Evolutionary conservation across 1,140 invertebrate genomes (phyloP).

Genomic region (Drosophila orosa): DNA sequence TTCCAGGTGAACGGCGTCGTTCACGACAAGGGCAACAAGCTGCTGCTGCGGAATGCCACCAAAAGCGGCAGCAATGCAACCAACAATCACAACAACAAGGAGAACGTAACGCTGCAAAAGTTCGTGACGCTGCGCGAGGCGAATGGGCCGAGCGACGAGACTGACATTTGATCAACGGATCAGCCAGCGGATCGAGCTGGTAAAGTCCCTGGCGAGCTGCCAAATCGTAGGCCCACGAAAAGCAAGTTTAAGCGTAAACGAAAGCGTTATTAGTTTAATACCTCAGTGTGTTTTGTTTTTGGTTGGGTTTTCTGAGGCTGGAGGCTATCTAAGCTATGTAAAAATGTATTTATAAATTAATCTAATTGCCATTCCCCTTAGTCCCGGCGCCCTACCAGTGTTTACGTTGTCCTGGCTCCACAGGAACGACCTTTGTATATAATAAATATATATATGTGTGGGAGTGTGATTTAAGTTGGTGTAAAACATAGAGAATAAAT

Average conservation of each 20-base stretch:
- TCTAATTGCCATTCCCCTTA: constrained; percentile 27
- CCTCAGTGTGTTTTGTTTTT: constrained; percentile 52
- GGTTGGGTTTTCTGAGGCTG: constrained; percentile 48
- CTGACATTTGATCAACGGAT: constrained; percentile 77
- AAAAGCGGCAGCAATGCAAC: constrained; percentile 5
- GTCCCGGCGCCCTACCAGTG: constrained; percentile 16
- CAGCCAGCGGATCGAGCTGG: constrained; percentile 19
- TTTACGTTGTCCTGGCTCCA: constrained; percentile 13
- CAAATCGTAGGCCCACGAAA: constrained; percentile 52
- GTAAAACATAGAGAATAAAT: constrained; percentile 53
- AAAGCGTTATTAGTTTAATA: constrained; percentile 54
- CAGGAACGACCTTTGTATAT: constrained; percentile 37
- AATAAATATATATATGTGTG: constrained; percentile 13
- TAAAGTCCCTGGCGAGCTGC: constrained; percentile 14
- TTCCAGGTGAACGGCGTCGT: constrained; percentile 67
- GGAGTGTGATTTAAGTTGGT: constrained; percentile 41
- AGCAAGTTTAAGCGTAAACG: constrained; percentile 63
- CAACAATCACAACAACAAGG: constrained; percentile 53
- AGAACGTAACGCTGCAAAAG: constrained; percentile 74
- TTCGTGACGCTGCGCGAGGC: constrained; percentile 70
- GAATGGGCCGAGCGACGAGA: constrained; percentile 70
- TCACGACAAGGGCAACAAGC: constrained; percentile 50
- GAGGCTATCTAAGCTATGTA: constrained; percentile 67
- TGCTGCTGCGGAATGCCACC: constrained; percentile 20
- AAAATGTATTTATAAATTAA: constrained; percentile 65